Evolutionary conservation across 2,797 vertebrate genomes (phyloP).

Genomic region (Erethizon dorsatum): DNA sequence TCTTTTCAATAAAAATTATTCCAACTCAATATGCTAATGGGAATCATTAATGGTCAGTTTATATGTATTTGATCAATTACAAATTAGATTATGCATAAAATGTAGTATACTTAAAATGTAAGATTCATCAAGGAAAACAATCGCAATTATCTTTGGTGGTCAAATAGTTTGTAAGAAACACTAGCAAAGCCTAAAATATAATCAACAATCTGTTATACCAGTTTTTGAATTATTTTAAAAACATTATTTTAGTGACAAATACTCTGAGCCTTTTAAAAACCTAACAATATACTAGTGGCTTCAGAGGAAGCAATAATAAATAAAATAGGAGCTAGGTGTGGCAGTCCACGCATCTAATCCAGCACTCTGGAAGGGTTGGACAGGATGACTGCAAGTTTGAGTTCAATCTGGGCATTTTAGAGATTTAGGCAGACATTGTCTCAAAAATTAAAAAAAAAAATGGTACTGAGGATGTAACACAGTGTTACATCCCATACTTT

Average conservation of each 20-base stretch:
- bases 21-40: too few relatives aligned
- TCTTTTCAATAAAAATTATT: background rate
- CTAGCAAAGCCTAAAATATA: background rate
- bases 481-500: background rate
- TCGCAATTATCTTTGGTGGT: background rate
- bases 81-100: background rate
- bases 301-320: background rate
- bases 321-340: background rate
- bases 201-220: background rate
- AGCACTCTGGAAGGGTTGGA: background rate
- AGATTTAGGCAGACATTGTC: background rate
- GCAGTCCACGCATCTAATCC: background rate
- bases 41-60: background rate
- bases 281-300: background rate
- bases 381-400: background rate
- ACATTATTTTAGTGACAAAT: constrained; percentile 11
- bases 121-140: background rate
- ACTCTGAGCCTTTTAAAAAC: background rate
- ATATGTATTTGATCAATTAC: background rate
- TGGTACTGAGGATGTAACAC: too few relatives aligned
- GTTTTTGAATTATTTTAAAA: background rate
- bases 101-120: background rate
- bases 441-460: background rate
- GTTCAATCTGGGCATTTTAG: background rate
- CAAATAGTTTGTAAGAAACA: background rate